Conservation (phyloP, 1,140 invertebrate species). For the Scaptomyza graminum region DNA sequence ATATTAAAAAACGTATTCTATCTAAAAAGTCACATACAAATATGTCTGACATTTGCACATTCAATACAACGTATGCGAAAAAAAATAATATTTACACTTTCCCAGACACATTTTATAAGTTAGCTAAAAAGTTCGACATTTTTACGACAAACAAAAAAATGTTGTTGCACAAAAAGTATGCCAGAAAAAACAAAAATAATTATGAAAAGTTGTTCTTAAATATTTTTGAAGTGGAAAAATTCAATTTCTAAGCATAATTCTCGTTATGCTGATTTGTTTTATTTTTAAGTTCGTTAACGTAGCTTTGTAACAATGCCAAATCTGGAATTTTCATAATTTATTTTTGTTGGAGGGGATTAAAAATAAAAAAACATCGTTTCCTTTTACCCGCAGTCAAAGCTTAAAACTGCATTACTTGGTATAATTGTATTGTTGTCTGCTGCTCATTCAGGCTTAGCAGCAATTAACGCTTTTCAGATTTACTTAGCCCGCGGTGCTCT, state of each 20-base stretch:
- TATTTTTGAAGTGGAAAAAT: too few relatives aligned
- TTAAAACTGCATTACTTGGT: slow-evolving; percentile 24
- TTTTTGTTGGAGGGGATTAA: neutral
- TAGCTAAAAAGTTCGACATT: neutral
- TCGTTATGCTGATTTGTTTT: neutral
- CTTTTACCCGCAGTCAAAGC: slow-evolving; percentile 10
- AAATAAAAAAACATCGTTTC: slow-evolving; percentile 7
- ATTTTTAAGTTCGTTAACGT: neutral
- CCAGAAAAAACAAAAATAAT: neutral
- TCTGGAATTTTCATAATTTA: slow-evolving; percentile 12
- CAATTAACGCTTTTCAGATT: slow-evolving; percentile 62
- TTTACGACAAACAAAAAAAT: neutral
- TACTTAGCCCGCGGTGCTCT: slow-evolving; percentile 48
- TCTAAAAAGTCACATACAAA: neutral
- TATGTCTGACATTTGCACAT: neutral
- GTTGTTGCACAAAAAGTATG: neutral
- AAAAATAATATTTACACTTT: too few relatives aligned
- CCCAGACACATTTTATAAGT: neutral
- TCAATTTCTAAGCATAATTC: neutral
- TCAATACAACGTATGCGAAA: too few relatives aligned
- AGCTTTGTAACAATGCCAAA: neutral
- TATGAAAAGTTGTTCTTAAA: neutral
- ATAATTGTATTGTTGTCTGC: slow-evolving; percentile 50
- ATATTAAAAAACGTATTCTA: slow-evolving; percentile 1
- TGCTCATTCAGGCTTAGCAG: slow-evolving; percentile 47